These are phyloP conservation scores for Nemurella pictetii DNA, from an alignment of 2,888 invertebrate genomes.

Conservation along the genomic window DNA sequence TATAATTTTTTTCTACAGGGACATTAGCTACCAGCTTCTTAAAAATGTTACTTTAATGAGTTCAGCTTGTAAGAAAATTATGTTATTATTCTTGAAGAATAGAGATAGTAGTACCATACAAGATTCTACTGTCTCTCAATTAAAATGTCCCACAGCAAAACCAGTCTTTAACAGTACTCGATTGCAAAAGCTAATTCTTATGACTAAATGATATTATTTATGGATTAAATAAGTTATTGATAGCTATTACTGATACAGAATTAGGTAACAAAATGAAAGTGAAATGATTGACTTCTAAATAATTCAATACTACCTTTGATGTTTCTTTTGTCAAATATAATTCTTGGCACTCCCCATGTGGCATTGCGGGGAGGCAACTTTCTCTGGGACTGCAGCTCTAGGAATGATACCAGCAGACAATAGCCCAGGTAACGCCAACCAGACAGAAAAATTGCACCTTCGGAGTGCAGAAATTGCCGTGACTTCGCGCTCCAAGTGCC, in stretches of 20 bases:
- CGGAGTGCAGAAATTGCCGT: background rate
- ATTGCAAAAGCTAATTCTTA: background rate
- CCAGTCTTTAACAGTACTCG: background rate
- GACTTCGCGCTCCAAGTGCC: background rate
- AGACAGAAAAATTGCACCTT: background rate
- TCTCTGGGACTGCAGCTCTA: background rate
- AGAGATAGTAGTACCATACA: too few relatives aligned
- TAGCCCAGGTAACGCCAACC: background rate
- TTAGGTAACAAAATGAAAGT: background rate
- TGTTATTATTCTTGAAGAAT: too few relatives aligned
- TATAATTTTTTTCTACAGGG: too few relatives aligned
- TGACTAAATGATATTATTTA: background rate
- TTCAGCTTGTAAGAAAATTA: too few relatives aligned
- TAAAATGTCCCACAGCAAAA: background rate
- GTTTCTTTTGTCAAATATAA: conserved; percentile 15
- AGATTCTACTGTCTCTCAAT: too few relatives aligned
- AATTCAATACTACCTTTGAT: background rate
- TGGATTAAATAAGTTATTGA: background rate
- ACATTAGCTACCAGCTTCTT: too few relatives aligned
- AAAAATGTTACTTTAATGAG: too few relatives aligned
- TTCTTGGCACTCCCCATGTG: conserved; percentile 4
- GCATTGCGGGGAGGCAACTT: conserved; percentile 2
- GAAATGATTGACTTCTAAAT: background rate
- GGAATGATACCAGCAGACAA: background rate
- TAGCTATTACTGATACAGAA: background rate